These are phyloP conservation scores for Chascanopsetta lugubris DNA, from an alignment of 2,113 vertebrate genomes.

Conservation along the genomic window DNA sequence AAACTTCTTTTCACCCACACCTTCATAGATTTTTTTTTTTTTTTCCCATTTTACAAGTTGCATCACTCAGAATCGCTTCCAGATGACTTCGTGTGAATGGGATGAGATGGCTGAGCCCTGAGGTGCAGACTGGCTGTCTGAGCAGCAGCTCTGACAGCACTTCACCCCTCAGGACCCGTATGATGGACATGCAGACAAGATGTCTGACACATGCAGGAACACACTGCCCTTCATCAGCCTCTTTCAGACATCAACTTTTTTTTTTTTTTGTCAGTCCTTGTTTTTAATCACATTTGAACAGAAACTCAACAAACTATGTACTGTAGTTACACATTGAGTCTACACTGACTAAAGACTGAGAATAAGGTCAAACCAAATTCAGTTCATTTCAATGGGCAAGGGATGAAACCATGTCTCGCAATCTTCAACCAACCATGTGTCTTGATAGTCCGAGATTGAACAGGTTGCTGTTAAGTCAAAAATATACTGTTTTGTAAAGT, in stretches of 20 bases:
- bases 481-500: too few species aligned
- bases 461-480: too few species aligned
- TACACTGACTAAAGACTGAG: neutral
- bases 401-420: too few species aligned
- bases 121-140: conserved; percentile 40
- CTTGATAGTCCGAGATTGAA: too few species aligned
- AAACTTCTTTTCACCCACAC: neutral
- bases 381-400: too few species aligned
- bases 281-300: neutral
- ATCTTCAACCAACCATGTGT: too few species aligned
- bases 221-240: conserved; percentile 5
- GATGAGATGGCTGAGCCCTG: conserved; percentile 35
- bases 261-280: neutral
- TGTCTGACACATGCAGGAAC: conserved; percentile 26
- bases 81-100: conserved; percentile 45
- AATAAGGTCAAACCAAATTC: neutral
- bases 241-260: neutral
- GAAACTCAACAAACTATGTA: too few species aligned
- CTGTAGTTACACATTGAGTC: too few species aligned
- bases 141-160: conserved; percentile 51
- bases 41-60: conserved; percentile 18
- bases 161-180: conserved; percentile 34
- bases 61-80: conserved; percentile 50
- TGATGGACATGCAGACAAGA: conserved; percentile 38
- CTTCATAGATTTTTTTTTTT: neutral